These are phyloP conservation scores for Hydriomena furcata DNA, from an alignment of 2,888 invertebrate species.

Conservation along the genomic window DNA sequence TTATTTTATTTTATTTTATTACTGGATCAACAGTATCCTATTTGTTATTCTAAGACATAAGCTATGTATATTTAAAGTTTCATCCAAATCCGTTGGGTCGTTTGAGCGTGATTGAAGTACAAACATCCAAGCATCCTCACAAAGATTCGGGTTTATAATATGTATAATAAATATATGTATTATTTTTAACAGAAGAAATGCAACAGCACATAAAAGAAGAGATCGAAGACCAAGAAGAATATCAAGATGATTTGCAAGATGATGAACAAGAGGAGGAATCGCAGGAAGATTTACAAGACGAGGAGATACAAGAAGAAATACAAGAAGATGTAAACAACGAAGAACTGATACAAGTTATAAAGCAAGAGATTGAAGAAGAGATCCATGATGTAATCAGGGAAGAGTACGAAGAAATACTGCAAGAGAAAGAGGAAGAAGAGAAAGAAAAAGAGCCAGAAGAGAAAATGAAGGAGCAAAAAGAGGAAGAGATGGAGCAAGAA, in stretches of 20 bases:
- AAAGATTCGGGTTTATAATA: no score
- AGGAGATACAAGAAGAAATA: not conserved
- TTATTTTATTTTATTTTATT: no score
- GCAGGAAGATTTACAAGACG: slow-evolving; percentile 2
- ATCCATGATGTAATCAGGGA: slow-evolving; percentile 8
- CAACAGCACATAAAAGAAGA: slow-evolving; percentile 29
- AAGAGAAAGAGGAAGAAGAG: not conserved
- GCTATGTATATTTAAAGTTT: no score
- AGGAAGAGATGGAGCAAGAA: no score
- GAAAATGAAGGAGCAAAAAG: no score
- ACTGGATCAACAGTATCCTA: no score
- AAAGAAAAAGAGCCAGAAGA: slow-evolving; percentile 15
- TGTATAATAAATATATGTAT: not conserved
- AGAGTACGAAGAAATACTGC: not conserved
- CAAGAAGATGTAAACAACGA: slow-evolving; percentile 5
- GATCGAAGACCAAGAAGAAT: slow-evolving; percentile 13
- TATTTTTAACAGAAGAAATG: slow-evolving; percentile 3
- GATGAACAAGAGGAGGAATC: slow-evolving; percentile 9
- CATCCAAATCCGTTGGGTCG: no score
- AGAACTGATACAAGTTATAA: not conserved
- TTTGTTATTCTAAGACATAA: no score
- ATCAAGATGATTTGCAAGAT: slow-evolving; percentile 9
- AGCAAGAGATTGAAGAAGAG: slow-evolving; percentile 5
- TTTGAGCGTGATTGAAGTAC: no score
- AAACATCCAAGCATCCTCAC: no score